phyloP scores from a whole-genome alignment of 2,797 vertebrate species.

The Chromis chromis region DNA sequence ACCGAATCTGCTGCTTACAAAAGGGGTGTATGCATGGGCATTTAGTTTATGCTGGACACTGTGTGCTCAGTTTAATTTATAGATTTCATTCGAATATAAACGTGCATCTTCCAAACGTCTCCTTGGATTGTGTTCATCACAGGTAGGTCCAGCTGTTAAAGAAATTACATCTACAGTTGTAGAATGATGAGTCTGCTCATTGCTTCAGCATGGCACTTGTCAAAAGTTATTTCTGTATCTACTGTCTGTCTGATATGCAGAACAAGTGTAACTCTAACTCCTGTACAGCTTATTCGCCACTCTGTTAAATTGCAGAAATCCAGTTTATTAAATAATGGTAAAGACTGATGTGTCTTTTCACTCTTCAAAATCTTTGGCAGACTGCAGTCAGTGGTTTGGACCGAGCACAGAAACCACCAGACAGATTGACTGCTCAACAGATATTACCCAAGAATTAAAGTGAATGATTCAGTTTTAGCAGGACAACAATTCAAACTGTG shows the following conservation, averaged over 20 bases:
- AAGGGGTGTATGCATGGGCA: slow-evolving; percentile 4
- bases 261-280: not conserved
- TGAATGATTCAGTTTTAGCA: not conserved
- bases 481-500: not conserved
- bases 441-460: not conserved
- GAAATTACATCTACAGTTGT: slow-evolving; percentile 7
- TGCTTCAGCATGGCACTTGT: not conserved
- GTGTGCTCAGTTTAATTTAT: not conserved
- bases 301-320: not conserved
- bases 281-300: not conserved
- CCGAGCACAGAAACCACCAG: not conserved
- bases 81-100: slow-evolving; percentile 1
- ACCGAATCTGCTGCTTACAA: slow-evolving; percentile 17
- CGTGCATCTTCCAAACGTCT: not conserved
- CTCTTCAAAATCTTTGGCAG: not conserved
- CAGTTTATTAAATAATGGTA: not conserved
- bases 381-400: not conserved
- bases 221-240: not conserved
- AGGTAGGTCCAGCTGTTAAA: not conserved
- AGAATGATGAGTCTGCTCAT: not conserved
- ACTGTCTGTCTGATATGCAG: not conserved
- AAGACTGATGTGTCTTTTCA: not conserved
- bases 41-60: not conserved
- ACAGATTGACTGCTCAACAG: not conserved
- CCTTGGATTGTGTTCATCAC: not conserved